Evolutionary conservation across 2,888 invertebrate species (phyloP).

Genomic region (Stegana nigrithorax): DNA sequence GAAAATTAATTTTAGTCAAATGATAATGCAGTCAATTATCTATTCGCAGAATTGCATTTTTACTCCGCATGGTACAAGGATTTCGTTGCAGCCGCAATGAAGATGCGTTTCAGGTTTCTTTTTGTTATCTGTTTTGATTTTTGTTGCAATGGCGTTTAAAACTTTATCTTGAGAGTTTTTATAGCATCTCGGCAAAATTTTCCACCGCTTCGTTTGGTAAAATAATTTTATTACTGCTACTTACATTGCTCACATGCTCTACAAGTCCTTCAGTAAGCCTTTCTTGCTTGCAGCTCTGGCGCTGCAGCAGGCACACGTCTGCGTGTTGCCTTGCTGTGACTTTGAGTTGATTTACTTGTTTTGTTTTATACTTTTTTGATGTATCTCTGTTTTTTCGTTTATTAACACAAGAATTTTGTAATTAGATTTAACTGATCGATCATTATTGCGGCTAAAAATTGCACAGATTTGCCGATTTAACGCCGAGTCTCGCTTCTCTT

Average conservation of each 20-base stretch:
- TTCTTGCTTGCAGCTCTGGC: not conserved
- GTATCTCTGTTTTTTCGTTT: not conserved
- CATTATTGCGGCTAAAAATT: conserved; percentile 18
- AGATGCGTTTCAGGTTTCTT: not conserved
- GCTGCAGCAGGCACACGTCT: not conserved
- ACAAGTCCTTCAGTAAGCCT: conserved; percentile 2
- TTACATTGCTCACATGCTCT: conserved; percentile 15
- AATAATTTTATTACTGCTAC: conserved; percentile 54
- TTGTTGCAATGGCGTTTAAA: conserved; percentile 49
- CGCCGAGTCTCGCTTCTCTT: too few relatives aligned
- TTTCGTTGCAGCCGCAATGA: too few relatives aligned
- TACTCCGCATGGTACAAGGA: too few relatives aligned
- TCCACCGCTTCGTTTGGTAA: conserved; percentile 38
- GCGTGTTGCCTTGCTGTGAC: not conserved
- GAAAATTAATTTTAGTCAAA: too few relatives aligned
- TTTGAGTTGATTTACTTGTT: conserved; percentile 2
- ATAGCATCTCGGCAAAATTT: conserved; percentile 33
- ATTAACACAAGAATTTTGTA: conserved; percentile 25
- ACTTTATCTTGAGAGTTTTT: conserved; percentile 49
- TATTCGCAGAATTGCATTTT: too few relatives aligned
- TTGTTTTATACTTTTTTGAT: conserved; percentile 7
- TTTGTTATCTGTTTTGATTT: conserved; percentile 1
- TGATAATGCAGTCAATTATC: too few relatives aligned
- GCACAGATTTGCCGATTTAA: too few relatives aligned
- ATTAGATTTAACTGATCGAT: conserved; percentile 31